A percentile compares a stretch with the other conserved stretches of the same genome.
Evolutionary conservation across 53 echinoderm and acorn worm genomes (phyloP).

Genomic region (Pentamera pediparva): DNA sequence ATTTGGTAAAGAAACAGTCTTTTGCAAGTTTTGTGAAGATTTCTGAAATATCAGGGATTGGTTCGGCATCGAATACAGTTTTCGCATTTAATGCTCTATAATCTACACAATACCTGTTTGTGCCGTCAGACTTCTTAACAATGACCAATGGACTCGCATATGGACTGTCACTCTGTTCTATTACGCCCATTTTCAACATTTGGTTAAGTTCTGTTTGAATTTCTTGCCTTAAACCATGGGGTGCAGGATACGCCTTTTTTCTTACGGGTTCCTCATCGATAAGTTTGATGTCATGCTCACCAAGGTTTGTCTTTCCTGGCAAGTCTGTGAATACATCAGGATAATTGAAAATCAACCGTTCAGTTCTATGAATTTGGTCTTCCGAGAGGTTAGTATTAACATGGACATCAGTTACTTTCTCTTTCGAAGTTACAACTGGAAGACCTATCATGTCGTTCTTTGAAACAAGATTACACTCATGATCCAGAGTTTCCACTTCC

Average conservation of each 20-base stretch:
- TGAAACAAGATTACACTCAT: background rate
- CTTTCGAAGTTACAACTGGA: conserved; percentile 7
- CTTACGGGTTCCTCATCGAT: background rate
- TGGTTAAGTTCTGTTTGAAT: background rate
- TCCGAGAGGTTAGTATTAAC: background rate
- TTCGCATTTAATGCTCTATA: conserved; percentile 17
- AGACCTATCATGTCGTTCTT: background rate
- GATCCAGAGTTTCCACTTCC: background rate
- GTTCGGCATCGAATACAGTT: conserved; percentile 39
- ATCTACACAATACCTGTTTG: background rate
- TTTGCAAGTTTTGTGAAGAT: background rate
- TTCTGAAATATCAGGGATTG: conserved; percentile 21
- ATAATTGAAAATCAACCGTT: background rate
- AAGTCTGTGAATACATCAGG: conserved; percentile 35
- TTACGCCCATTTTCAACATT: background rate
- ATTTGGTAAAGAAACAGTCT: background rate
- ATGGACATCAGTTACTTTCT: conserved; percentile 23
- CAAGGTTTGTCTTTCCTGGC: conserved; percentile 20
- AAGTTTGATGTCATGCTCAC: background rate
- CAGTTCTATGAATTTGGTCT: background rate
- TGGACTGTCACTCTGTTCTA: background rate
- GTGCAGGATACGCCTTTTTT: background rate
- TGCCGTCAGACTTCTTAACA: background rate
- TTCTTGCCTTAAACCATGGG: background rate
- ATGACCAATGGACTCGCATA: background rate